These are phyloP conservation scores for Leptopilina boulardi DNA, from an alignment of 1,140 invertebrate species.

Conservation along the genomic window DNA sequence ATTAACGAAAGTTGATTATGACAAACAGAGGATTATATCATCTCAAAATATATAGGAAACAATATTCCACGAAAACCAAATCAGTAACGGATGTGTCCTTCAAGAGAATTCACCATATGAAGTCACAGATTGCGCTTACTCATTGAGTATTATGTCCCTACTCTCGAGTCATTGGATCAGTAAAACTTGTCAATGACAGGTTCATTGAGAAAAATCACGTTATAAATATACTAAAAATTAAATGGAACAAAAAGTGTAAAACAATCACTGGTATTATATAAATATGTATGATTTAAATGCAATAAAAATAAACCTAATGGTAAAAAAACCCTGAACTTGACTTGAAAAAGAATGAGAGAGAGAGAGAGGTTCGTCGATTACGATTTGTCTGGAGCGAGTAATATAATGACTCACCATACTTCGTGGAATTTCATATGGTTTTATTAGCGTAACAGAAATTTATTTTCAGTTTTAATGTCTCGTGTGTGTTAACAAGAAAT, in stretches of 20 bases:
- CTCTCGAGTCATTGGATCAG: not conserved
- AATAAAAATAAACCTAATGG: too few relatives aligned
- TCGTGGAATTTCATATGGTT: not conserved
- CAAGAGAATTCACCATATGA: not conserved
- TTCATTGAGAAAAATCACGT: slow-evolving; percentile 18
- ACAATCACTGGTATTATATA: too few relatives aligned
- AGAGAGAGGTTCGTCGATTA: not conserved
- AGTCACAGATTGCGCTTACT: not conserved
- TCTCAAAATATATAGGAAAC: not conserved
- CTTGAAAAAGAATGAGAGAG: not conserved
- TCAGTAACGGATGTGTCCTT: slow-evolving; percentile 10
- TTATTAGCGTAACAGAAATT: slow-evolving; percentile 23
- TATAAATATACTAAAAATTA: not conserved
- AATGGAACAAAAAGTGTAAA: not conserved
- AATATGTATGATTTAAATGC: too few relatives aligned
- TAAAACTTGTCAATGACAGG: slow-evolving; percentile 16
- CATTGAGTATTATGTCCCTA: not conserved
- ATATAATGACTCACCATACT: slow-evolving; percentile 15
- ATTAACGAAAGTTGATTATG: not conserved
- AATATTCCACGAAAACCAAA: slow-evolving; percentile 12
- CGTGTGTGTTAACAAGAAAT: not conserved
- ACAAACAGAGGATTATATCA: not conserved
- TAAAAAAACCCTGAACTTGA: slow-evolving; percentile 27
- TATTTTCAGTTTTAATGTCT: slow-evolving; percentile 6
- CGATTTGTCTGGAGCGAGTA: slow-evolving; percentile 22